A percentile compares a stretch with the other conserved stretches of the same genome.
These are phyloP conservation scores for Bubo bubo DNA, from an alignment of 2,113 vertebrate genomes.

Conservation along the genomic window DNA sequence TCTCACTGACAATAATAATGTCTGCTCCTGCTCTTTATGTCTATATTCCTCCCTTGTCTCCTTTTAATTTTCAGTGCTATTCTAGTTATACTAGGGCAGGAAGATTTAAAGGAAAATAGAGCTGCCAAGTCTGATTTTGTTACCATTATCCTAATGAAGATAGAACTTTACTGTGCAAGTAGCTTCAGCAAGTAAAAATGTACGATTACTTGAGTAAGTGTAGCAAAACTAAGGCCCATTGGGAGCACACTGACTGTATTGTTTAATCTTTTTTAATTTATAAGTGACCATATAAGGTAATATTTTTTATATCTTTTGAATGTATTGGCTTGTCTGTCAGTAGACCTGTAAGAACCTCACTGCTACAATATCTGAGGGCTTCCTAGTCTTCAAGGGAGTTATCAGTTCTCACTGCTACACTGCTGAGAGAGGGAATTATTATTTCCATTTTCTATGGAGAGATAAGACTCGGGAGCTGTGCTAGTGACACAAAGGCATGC, in stretches of 20 bases:
- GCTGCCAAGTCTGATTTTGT: background rate
- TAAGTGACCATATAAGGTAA: background rate
- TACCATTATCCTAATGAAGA: background rate
- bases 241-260: background rate
- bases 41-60: background rate
- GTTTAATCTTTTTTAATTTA: background rate
- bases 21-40: background rate
- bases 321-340: background rate
- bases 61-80: conserved; percentile 38
- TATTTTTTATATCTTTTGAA: background rate
- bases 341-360: background rate
- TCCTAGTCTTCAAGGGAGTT: background rate
- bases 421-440: background rate
- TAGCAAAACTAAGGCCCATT: background rate
- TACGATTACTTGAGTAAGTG: background rate
- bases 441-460: background rate
- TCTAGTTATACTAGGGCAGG: background rate
- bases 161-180: background rate
- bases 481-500: background rate
- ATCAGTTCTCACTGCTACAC: background rate
- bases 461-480: background rate
- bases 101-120: conserved; percentile 2
- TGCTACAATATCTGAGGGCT: background rate
- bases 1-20: conserved; percentile 13
- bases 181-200: background rate